phyloP scores from a whole-genome alignment of 2,113 vertebrate species.

The Tetrax tetrax region DNA sequence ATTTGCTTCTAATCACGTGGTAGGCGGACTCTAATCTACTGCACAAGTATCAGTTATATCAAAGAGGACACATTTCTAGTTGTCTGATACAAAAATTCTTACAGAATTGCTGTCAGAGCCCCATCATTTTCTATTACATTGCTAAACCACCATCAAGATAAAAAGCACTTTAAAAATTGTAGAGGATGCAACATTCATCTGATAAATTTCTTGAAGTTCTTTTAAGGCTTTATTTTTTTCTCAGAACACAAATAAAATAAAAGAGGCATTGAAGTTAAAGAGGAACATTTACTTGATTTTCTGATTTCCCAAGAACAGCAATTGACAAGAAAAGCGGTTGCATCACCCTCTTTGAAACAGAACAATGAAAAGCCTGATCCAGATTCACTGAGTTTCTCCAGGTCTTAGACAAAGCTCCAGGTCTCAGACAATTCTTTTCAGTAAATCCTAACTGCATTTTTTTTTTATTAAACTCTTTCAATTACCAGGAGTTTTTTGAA shows the following conservation, averaged over 20 bases:
- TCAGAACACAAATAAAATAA: constrained; percentile 6
- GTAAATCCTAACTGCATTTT: not conserved
- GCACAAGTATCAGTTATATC: not conserved
- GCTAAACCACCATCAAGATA: not conserved
- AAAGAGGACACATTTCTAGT: not conserved
- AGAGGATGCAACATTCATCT: not conserved
- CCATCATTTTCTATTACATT: not conserved
- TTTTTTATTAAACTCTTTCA: not conserved
- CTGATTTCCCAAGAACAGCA: not conserved
- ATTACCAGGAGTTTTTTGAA: not conserved
- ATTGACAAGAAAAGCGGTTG: not conserved
- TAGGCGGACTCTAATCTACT: not conserved
- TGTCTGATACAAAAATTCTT: not conserved
- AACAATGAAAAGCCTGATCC: not conserved
- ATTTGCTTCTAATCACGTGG: not conserved
- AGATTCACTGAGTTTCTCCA: not conserved
- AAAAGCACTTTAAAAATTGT: not conserved
- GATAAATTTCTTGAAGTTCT: not conserved
- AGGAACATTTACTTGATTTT: not conserved
- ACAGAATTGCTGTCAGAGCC: not conserved
- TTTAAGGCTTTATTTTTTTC: not conserved
- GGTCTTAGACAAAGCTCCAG: not conserved
- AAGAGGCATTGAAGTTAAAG: not conserved
- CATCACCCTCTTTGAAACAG: not conserved
- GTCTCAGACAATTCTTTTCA: not conserved